A percentile compares a stretch with the other conserved stretches of the same genome.
These are phyloP conservation scores for Drosophila repleta DNA, from an alignment of 1,140 invertebrate species.

Conservation along the genomic window DNA sequence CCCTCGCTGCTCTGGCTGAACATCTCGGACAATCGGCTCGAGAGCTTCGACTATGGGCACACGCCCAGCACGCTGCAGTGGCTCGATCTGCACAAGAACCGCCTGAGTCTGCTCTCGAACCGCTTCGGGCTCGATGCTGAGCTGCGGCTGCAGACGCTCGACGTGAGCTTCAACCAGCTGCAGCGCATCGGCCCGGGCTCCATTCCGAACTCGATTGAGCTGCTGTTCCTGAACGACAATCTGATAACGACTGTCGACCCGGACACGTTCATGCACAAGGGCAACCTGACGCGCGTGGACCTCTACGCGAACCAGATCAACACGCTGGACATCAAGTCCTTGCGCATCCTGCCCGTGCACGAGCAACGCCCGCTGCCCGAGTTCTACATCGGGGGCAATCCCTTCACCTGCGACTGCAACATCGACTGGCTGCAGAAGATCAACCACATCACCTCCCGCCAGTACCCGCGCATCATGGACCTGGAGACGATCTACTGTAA, in stretches of 20 bases:
- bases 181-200: conserved; percentile 88
- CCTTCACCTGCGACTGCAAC: conserved; percentile 93
- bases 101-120: conserved; percentile 92
- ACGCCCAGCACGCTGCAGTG: conserved; percentile 92
- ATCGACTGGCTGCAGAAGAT: conserved; percentile 95
- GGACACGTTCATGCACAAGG: conserved; percentile 93
- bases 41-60: conserved; percentile 95
- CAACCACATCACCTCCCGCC: conserved; percentile 89
- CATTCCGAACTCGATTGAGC: conserved; percentile 91
- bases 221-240: conserved; percentile 93
- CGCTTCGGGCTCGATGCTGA: conserved; percentile 89
- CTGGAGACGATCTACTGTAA: conserved; percentile 95
- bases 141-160: conserved; percentile 90
- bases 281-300: conserved; percentile 92
- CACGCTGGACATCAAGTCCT: conserved; percentile 91
- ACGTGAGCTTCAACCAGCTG: conserved; percentile 93
- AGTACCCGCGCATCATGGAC: conserved; percentile 95
- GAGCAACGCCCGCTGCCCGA: conserved; percentile 89
- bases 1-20: conserved; percentile 94
- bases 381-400: conserved; percentile 94
- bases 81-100: conserved; percentile 95
- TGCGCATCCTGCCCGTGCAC: conserved; percentile 89
- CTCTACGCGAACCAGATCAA: conserved; percentile 93
- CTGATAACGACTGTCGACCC: conserved; percentile 90
- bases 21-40: conserved; percentile 94